Evolutionary conservation across 92 coral and sea anemone genomes (phyloP), one percentile per base, ranked within the genome.

Genomic region (Metridium senile): DNA sequence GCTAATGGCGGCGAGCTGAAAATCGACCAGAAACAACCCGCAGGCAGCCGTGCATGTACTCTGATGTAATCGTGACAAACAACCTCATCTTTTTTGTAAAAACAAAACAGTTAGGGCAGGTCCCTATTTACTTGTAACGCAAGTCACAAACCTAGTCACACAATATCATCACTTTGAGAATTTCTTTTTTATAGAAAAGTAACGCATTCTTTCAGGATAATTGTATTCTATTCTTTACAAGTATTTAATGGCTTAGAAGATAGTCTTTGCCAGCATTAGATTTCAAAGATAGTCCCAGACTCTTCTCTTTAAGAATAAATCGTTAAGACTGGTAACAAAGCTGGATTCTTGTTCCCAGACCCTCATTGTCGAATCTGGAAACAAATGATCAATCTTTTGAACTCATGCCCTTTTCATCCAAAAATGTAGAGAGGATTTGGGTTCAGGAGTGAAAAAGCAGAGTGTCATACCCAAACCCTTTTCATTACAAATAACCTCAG

Each of bases 11-110:
- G 99, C 34, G 88, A 93, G 68, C 76, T 89, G 62, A 95, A 92
- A 45, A 73, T 85, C 9, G 99, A 95, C 70, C 89, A 81, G 18
- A 87, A 93, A 72, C 83, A 82, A 26, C 74, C 93, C 8, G 74
- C 77, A 64, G 98, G 99, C 39, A 96, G 99, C 72, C 99, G 99
- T 28, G 99, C 99, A 53, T 96, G 99, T 75, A 66, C 71, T 28
- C 57, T 96, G 81, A 96, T 96, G 99, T 96, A 86, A 87, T 74
- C 65, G 65, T 59, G 65, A 59, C 65, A 7, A 18, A 8, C n/a
- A 16, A 21, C 65, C 30, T 19, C 65, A 26, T 59, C 27, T 19
- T 26, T 39, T 39, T 13, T 39, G 49, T 39, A 39, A 39, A 39
- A 13, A 39, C 49, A 10, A 9, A 13, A 62, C 19, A 67, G 28